Percentiles rank a stretch among this genome's conserved stretches.
These are phyloP conservation scores for Ectemnius lituratus DNA, from an alignment of 2,888 invertebrate genomes.

Conservation along the genomic window DNA sequence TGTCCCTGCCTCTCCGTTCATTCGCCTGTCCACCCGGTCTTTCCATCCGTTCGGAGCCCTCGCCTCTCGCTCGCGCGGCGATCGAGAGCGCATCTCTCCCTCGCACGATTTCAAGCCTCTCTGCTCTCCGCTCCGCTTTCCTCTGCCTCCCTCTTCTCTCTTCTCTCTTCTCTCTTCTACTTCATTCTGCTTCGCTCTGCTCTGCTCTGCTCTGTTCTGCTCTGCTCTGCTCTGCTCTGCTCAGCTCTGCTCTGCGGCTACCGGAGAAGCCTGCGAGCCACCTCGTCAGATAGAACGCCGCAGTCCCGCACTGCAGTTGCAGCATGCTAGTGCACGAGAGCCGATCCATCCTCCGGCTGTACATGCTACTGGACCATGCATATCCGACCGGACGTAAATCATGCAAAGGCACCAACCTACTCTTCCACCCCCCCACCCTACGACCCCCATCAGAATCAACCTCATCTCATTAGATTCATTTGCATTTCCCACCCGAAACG, in stretches of 20 bases:
- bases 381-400: constrained; percentile 25
- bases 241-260: constrained; percentile 59
- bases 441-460: no score
- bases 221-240: constrained; percentile 37
- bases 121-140: constrained; percentile 21
- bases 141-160: constrained; percentile 11
- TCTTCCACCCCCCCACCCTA: no score
- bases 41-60: constrained; percentile 4
- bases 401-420: constrained; percentile 11
- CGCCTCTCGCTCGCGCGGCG: constrained; percentile 27
- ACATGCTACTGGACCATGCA: constrained; percentile 6
- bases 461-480: no score
- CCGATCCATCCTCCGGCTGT: constrained; percentile 27
- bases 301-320: constrained; percentile 73
- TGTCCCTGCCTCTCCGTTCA: constrained; percentile 25
- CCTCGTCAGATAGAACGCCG: constrained; percentile 67
- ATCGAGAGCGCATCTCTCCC: constrained; percentile 6
- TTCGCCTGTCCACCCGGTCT: no score
- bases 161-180: constrained; percentile 37
- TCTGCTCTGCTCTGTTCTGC: constrained; percentile 55
- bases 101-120: constrained; percentile 3
- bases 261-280: constrained; percentile 37
- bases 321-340: constrained; percentile 49
- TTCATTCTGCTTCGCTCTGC: constrained; percentile 36
- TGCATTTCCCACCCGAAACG: no score